Evolutionary conservation across 2,113 vertebrate species (phyloP), one percentile per base, ranked within the genome.

Genomic region (Aspidoscelis tigris): DNA sequence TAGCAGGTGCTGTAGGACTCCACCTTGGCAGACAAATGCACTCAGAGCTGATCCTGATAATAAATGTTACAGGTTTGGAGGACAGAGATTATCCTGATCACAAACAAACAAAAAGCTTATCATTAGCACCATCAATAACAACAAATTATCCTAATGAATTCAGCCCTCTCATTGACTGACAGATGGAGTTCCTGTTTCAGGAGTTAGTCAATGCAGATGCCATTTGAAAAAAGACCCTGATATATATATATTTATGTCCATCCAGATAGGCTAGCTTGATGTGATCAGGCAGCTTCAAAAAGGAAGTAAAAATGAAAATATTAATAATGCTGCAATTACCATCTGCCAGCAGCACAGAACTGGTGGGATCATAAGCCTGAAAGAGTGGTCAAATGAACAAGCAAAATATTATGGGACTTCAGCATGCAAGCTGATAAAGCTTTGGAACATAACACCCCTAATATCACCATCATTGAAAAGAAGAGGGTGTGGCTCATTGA

Each of bases 21-120:
- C 41, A 68, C 78, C 78, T 68, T 80, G 64, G 22, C 78, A 80
- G 78, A 68, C 68, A 41, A 43, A 47, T 68, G 22, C 9, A 68
- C 22, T 24, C 24, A 47, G 12, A 7, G 43, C 18, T 68, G 78
- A 43, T 66, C 11, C 24, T 50, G 41, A 14, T 20, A 24, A 80
- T 80, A 50, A 9, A 50, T 78, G 14, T n/a, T 24, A 26, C 21
- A 26, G 12, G 64, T 14, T 12, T 1, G 5, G 5, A 50, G 5
- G 8, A 50, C 47, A 50, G 5, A 47, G 33, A n/a, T 39, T 55
- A 43, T n/a, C 47, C 33, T 39, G 22, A 61, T 12, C 78, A 79
- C 20, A 50, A 68, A 41, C 3, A 41, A 18, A 33, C 5, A 50
- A 50, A 50, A 50, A 50, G 47, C 2, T 5, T 50, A 9, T 50